Evolutionary conservation across 2,888 invertebrate genomes (phyloP).

Genomic region (Tholera decimalis): DNA sequence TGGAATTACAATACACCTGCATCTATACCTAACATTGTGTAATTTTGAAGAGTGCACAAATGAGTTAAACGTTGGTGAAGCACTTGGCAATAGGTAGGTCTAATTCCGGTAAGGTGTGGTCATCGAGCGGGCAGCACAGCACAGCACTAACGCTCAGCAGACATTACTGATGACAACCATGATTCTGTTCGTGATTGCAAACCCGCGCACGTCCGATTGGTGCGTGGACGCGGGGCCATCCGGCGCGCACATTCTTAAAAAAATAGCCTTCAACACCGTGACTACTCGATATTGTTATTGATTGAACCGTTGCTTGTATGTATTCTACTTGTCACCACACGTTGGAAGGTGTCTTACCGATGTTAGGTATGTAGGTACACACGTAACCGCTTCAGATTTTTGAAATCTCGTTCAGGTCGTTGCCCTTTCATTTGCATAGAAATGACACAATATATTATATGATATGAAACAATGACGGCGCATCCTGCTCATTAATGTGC

Average conservation of each 20-base stretch:
- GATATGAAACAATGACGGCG: constrained; percentile 69
- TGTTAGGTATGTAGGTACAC: neutral
- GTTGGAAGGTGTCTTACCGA: neutral
- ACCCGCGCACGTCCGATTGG: constrained; percentile 73
- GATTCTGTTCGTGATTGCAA: constrained; percentile 68
- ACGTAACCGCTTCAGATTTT: constrained; percentile 35
- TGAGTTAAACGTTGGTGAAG: constrained; percentile 12
- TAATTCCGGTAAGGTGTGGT: constrained; percentile 19
- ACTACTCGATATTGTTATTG: constrained; percentile 73
- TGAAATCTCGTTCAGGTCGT: constrained; percentile 52
- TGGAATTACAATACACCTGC: constrained; percentile 36
- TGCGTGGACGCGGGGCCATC: constrained; percentile 74
- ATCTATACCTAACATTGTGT: constrained; percentile 40
- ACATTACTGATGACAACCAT: constrained; percentile 64
- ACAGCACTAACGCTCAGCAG: constrained; percentile 40
- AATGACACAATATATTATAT: constrained; percentile 53
- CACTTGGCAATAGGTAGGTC: constrained; percentile 17
- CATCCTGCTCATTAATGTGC: constrained; percentile 76
- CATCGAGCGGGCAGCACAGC: constrained; percentile 49
- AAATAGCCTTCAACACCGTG: constrained; percentile 66
- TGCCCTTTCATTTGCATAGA: constrained; percentile 58
- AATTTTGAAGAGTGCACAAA: constrained; percentile 13
- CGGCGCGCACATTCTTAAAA: constrained; percentile 73
- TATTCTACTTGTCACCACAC: constrained; percentile 50
- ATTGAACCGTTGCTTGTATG: constrained; percentile 64